These are phyloP conservation scores for Argyra leucocephala DNA, from an alignment of 2,888 invertebrate genomes.

Conservation along the genomic window DNA sequence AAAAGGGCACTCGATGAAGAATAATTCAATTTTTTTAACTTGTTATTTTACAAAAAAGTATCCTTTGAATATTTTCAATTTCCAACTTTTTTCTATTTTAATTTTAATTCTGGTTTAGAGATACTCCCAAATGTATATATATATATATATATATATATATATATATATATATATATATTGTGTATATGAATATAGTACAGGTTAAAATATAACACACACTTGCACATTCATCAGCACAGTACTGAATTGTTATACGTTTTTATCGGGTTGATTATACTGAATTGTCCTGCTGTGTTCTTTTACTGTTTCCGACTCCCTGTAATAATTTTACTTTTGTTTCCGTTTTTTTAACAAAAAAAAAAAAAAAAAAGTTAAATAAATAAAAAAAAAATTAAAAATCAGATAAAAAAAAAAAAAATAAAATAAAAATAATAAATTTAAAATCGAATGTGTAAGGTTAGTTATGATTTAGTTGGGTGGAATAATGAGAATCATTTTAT, in stretches of 20 bases:
- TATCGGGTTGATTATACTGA: not conserved
- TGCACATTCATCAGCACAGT: not conserved
- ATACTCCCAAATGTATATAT: too few relatives aligned
- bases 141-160: too few relatives aligned
- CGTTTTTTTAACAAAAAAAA: not conserved
- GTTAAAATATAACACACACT: too few relatives aligned
- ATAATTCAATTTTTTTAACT: too few relatives aligned
- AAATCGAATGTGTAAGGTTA: conserved; percentile 6
- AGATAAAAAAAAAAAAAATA: not conserved
- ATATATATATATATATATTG: too few relatives aligned
- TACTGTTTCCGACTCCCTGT: not conserved
- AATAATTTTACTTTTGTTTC: not conserved
- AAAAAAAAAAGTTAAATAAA: not conserved
- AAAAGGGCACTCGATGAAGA: too few relatives aligned
- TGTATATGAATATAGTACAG: too few relatives aligned
- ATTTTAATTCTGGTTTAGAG: too few relatives aligned
- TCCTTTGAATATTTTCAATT: too few relatives aligned
- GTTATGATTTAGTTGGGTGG: not conserved
- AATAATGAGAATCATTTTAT: conserved; percentile 3
- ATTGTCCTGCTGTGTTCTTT: not conserved
- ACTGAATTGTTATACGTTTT: not conserved
- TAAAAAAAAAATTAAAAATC: not conserved
- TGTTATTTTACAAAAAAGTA: too few relatives aligned
- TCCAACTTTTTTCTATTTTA: too few relatives aligned
- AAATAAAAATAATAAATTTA: not conserved